These are phyloP conservation scores for Emys orbicularis DNA, from an alignment of 2,797 vertebrate genomes.

Conservation along the genomic window DNA sequence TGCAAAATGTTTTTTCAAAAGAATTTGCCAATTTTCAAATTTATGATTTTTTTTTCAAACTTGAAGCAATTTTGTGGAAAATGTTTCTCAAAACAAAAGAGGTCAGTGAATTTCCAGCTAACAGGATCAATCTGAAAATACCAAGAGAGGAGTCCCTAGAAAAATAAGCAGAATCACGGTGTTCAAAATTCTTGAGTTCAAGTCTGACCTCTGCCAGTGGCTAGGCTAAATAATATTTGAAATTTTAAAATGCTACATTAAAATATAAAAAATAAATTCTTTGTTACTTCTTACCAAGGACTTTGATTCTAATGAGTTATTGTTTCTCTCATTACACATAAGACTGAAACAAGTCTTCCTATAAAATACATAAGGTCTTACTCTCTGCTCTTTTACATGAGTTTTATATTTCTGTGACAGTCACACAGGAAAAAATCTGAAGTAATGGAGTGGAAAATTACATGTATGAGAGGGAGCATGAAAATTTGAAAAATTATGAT, in stretches of 20 bases:
- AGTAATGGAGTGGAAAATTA: background rate
- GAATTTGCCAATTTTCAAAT: background rate
- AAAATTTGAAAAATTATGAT: background rate
- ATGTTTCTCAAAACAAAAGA: background rate
- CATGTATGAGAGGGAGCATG: background rate
- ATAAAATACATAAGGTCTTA: background rate
- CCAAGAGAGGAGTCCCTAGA: background rate
- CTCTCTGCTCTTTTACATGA: background rate
- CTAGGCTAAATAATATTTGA: background rate
- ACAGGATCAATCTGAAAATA: background rate
- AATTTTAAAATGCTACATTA: background rate
- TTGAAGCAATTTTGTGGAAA: background rate
- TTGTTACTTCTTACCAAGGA: background rate
- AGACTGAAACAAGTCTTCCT: background rate
- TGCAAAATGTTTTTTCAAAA: background rate
- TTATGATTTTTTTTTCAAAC: background rate
- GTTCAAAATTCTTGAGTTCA: background rate
- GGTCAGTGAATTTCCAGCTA: background rate
- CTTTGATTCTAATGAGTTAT: background rate
- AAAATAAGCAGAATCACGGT: background rate
- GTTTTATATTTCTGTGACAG: background rate
- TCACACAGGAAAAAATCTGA: background rate
- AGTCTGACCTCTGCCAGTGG: background rate
- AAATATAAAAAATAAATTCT: background rate
- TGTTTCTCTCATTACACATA: background rate